Evolutionary conservation across 1,140 invertebrate genomes (phyloP).

Genomic region (Bombus soroeensis): DNA sequence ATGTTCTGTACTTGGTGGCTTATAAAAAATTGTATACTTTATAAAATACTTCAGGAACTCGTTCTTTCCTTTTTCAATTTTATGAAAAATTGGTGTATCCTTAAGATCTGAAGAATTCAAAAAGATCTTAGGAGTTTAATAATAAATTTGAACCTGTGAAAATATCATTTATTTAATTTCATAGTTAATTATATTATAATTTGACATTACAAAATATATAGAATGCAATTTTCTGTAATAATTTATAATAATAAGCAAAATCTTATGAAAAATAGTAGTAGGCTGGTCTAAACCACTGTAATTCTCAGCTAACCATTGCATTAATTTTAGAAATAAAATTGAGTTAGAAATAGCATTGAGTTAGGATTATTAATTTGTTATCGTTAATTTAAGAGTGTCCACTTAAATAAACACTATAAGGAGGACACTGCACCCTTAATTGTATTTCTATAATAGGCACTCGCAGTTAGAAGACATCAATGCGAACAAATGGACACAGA

Average conservation of each 20-base stretch:
- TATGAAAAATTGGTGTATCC: not conserved
- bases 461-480: constrained; percentile 93
- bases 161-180: too few relatives aligned
- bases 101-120: too few relatives aligned
- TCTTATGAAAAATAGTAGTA: too few relatives aligned
- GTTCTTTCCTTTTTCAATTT: not conserved
- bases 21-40: not conserved
- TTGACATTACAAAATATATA: too few relatives aligned
- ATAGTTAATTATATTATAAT: too few relatives aligned
- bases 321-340: not conserved
- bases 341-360: not conserved
- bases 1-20: not conserved
- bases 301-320: too few relatives aligned
- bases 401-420: too few relatives aligned
- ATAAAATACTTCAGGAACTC: not conserved
- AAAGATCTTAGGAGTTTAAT: too few relatives aligned
- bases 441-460: constrained; percentile 84
- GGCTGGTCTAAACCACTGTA: too few relatives aligned
- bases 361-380: not conserved
- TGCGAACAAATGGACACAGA: constrained; percentile 94
- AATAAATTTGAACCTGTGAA: too few relatives aligned
- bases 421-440: not conserved
- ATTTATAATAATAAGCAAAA: too few relatives aligned
- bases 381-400: not conserved
- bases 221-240: too few relatives aligned